Base-by-base conservation (phyloP, 2,113 vertebrate species). In the Bufo bufo region DNA sequence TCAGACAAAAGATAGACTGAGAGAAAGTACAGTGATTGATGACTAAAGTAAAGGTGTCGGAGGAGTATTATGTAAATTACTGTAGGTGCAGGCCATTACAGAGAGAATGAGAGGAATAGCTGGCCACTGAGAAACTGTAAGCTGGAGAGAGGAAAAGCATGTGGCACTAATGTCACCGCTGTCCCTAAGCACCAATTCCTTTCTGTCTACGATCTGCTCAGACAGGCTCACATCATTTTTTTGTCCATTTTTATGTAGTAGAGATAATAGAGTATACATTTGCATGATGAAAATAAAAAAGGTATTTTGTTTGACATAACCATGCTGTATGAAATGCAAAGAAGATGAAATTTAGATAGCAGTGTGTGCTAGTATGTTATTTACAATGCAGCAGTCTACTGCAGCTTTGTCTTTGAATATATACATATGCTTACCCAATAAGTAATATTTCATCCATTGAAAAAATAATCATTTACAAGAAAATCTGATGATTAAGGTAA, bases 31-130 rank as follows among this genome's bases (percentile, higher is more conserved):
- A 82, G 96, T 99, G 98, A 99, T 99, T 99, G 98, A 99, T 99
- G 98, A 98, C 97, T 97, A 98, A 99, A 99, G 97, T 99, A 98
- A 99, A 99, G 97, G 98, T 99, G 98, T 99, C 97, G 98, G 97
- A 98, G 98, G 97, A 98, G 97, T 99, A 98, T 99, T 99, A 99
- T 99, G 98, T 97, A 99, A 99, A 99, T 99, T 95, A 98, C 97
- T 96, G 94, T 94, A 97, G 96, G 97, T 97, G 96, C 96, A 96
- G 96, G 96, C 96, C 97, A 97, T 98, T 97, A 97, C 96, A 90
- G 90, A 91, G 77, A 93, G 94, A 94, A 93, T 93, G 93, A 92
- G 90, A 91, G 47, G 87, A 90, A 17, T 90, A 87, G 89, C 93
- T 92, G 94, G 92, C 92, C 93, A 94, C 93, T 94, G 93, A 94